These are phyloP conservation scores for Acrossocheilus wenchowensis DNA, from an alignment of 2,797 vertebrate genomes.

Conservation along the genomic window DNA sequence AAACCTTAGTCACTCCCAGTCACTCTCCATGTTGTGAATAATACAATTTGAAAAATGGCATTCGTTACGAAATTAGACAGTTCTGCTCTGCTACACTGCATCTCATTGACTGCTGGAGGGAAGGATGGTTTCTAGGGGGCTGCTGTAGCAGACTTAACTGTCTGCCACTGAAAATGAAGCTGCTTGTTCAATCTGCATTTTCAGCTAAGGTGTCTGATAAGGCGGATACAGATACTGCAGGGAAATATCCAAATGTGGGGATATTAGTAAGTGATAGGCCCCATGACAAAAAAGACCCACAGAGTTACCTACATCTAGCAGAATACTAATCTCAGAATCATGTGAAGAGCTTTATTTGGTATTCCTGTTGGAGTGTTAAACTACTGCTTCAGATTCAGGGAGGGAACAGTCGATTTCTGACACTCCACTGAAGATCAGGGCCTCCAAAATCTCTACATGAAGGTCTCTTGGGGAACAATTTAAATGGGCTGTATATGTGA, in stretches of 20 bases:
- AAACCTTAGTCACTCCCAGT: not conserved
- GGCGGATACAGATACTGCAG: not conserved
- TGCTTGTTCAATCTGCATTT: not conserved
- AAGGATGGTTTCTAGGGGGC: constrained; percentile 18
- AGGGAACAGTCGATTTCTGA: not conserved
- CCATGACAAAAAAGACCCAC: not conserved
- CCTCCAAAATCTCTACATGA: not conserved
- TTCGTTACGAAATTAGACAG: constrained; percentile 38
- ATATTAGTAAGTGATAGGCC: constrained; percentile 7
- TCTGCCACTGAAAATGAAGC: not conserved
- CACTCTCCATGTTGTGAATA: constrained; percentile 41
- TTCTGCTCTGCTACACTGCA: constrained; percentile 28
- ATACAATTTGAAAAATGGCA: constrained; percentile 43
- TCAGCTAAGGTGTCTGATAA: not conserved
- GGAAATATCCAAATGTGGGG: not conserved
- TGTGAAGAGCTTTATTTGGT: not conserved
- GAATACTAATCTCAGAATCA: not conserved
- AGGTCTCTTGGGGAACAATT: not conserved
- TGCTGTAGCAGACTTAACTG: constrained; percentile 11
- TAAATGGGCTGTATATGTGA: not conserved
- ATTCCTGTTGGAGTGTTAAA: not conserved
- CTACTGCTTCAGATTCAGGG: not conserved
- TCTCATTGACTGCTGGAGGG: constrained; percentile 34
- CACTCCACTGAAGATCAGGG: not conserved
- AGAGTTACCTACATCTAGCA: not conserved